A percentile compares a stretch with the other conserved stretches of the same genome.
Evolutionary conservation across 2,113 vertebrate genomes (phyloP).

Genomic region (Fulmarus glacialis): DNA sequence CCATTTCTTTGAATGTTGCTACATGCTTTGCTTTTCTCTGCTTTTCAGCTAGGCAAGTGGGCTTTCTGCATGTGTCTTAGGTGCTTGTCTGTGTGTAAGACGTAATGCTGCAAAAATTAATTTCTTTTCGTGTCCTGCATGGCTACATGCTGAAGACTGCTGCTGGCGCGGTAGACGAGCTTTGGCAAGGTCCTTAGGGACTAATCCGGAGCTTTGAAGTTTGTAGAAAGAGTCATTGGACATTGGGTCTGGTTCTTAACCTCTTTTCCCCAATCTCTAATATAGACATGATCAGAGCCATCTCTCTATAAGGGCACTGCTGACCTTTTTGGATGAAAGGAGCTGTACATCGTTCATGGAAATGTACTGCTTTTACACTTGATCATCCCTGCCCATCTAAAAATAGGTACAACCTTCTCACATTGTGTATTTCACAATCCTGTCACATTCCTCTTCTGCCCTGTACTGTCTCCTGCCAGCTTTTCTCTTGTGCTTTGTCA

Average conservation of each 20-base stretch:
- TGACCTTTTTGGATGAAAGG: constrained; percentile 48
- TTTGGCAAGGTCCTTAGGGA: not conserved
- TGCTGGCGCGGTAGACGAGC: not conserved
- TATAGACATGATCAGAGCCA: constrained; percentile 6
- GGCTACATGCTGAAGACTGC: not conserved
- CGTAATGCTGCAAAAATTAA: constrained; percentile 30
- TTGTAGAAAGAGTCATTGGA: constrained; percentile 22
- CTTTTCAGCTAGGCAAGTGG: not conserved
- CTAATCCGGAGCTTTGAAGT: not conserved
- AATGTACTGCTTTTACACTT: constrained; percentile 31
- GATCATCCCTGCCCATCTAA: constrained; percentile 35
- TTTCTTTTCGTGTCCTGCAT: not conserved
- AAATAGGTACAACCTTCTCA: constrained; percentile 52
- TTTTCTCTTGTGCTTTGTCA: constrained; percentile 62
- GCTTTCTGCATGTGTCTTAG: not conserved
- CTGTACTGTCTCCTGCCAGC: not conserved
- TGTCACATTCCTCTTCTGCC: constrained; percentile 43
- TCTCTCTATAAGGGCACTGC: not conserved
- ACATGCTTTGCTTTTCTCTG: not conserved
- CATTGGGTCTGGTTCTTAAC: constrained; percentile 3
- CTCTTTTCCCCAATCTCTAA: not conserved
- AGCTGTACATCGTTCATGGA: constrained; percentile 17
- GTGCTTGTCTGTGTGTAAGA: not conserved
- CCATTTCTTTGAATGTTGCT: not conserved
- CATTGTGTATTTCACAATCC: constrained; percentile 45